These are phyloP conservation scores for Eurystomus gularis DNA, from an alignment of 2,113 vertebrate species.

Conservation along the genomic window DNA sequence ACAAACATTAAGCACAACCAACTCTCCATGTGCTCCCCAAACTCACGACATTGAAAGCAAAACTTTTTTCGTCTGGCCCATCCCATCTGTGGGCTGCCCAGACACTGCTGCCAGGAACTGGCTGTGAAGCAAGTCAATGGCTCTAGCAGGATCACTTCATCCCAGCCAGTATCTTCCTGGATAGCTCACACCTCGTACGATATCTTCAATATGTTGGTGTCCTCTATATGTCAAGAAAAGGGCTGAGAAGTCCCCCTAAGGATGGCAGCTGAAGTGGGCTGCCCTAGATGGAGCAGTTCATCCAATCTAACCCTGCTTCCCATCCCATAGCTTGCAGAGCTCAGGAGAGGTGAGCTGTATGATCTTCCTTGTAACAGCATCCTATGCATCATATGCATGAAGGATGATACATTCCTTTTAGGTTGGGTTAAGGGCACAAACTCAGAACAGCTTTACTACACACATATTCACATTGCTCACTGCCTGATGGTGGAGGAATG, in stretches of 20 bases:
- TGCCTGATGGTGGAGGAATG: neutral
- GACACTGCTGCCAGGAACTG: neutral
- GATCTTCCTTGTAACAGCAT: neutral
- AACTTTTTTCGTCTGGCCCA: neutral
- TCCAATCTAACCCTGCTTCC: neutral
- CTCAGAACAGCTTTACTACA: neutral
- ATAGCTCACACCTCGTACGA: neutral
- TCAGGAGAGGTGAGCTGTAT: neutral
- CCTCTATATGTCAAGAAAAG: neutral
- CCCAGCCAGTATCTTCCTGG: neutral
- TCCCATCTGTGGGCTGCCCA: neutral
- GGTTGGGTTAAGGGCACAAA: neutral
- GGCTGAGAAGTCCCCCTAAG: neutral
- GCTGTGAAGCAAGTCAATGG: neutral
- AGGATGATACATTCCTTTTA: neutral
- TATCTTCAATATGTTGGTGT: neutral
- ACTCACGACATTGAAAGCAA: neutral
- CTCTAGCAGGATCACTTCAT: neutral
- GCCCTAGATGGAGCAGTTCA: fast-evolving
- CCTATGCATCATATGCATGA: neutral
- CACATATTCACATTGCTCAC: neutral
- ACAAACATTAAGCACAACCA: neutral
- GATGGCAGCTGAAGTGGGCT: neutral
- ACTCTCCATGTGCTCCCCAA: neutral
- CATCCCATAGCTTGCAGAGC: neutral